A percentile compares a stretch with the other conserved stretches of the same genome.
phyloP scores from a whole-genome alignment of 1,140 invertebrate genomes.

The Aphelinus atriplicis region DNA sequence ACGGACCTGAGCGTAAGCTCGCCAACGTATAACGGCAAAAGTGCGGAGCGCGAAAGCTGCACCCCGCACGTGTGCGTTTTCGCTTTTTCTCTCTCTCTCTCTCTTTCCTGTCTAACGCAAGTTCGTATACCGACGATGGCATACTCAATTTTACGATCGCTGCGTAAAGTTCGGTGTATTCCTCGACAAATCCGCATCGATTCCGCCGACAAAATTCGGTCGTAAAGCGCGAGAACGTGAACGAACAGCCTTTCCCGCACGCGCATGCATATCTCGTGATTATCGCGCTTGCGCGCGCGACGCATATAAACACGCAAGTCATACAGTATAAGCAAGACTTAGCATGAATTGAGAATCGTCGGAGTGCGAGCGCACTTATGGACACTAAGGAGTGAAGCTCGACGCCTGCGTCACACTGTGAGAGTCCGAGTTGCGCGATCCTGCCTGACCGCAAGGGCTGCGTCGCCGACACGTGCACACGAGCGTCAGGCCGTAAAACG shows the following conservation, averaged over 20 bases:
- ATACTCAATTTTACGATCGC: conserved; percentile 35
- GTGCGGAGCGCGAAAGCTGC: too few species aligned
- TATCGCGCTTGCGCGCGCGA: neutral
- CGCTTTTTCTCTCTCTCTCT: neutral
- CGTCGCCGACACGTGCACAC: too few species aligned
- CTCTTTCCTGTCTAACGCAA: conserved; percentile 5
- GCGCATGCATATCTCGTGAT: neutral
- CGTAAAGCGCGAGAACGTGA: conserved; percentile 13
- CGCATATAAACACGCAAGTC: too few species aligned
- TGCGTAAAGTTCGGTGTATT: conserved; percentile 23
- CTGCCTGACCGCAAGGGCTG: too few species aligned
- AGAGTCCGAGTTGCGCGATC: conserved; percentile 8
- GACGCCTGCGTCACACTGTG: conserved; percentile 15
- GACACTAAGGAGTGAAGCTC: conserved; percentile 43
- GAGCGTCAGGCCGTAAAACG: conserved; percentile 1
- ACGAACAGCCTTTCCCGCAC: neutral
- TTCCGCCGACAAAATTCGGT: conserved; percentile 20
- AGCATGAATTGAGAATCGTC: too few species aligned
- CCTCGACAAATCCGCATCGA: conserved; percentile 20
- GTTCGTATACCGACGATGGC: conserved; percentile 26
- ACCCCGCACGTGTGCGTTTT: neutral
- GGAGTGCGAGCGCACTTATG: conserved; percentile 18
- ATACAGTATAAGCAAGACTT: too few species aligned
- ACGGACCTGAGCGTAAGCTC: conserved; percentile 26
- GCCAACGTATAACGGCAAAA: neutral